These are phyloP conservation scores for Drosophila borborema DNA, from an alignment of 2,888 invertebrate genomes.

Conservation along the genomic window DNA sequence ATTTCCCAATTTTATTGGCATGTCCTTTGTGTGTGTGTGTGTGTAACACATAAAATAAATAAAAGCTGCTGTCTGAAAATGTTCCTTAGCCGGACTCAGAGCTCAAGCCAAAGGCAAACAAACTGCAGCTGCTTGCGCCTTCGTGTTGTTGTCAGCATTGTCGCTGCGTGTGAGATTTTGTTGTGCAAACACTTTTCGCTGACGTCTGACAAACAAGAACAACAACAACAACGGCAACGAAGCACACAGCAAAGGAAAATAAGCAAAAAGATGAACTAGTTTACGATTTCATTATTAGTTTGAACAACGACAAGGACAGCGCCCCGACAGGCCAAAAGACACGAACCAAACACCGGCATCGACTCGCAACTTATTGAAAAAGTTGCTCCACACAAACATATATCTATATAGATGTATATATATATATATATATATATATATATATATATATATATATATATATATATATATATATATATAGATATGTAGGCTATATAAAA, in stretches of 20 bases:
- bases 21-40: constrained; percentile 11
- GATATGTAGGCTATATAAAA: not conserved
- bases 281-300: constrained; percentile 80
- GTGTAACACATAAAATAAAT: constrained; percentile 65
- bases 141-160: constrained; percentile 40
- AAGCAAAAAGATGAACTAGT: constrained; percentile 69
- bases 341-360: constrained; percentile 32
- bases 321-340: constrained; percentile 25
- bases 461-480: not conserved
- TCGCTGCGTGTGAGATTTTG: constrained; percentile 39
- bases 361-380: constrained; percentile 76
- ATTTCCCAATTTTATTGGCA: constrained; percentile 77
- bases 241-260: constrained; percentile 3
- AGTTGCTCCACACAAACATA: constrained; percentile 57
- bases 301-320: constrained; percentile 60
- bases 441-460: not conserved
- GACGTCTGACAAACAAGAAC: constrained; percentile 56
- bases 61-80: constrained; percentile 64
- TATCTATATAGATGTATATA: not conserved
- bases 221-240: constrained; percentile 4
- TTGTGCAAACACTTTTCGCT: constrained; percentile 74
- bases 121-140: constrained; percentile 43
- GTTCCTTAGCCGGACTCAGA: constrained; percentile 40
- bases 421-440: not conserved
- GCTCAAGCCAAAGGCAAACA: constrained; percentile 55